Evolutionary conservation across 2,888 invertebrate genomes (phyloP), one percentile per base, ranked within the genome.

Genomic region (Brassicogethes aeneus): DNA sequence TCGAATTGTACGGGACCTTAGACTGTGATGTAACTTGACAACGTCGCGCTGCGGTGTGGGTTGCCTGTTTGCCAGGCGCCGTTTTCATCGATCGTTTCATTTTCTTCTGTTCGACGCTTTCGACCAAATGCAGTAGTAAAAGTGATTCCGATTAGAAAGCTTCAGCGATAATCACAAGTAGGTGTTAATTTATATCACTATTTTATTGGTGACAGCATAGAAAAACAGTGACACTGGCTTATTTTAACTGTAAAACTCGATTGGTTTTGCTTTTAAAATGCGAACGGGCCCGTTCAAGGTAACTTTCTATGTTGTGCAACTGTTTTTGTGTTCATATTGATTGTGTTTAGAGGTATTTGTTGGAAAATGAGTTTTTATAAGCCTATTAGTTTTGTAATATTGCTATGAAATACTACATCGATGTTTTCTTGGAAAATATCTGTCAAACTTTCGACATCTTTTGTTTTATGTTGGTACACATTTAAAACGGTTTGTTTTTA

Each of bases 31-130:
- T 35, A 42, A 16, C 36, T 2, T 37, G 37, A 47, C 43, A 29
- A 40, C 45, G 45, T 42, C 38, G 46, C 38, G 42, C 41, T 51
- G 51, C 49, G 51, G 46, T 44, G 40, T 45, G 37, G 43, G 46
- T 48, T 51, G 52, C 52, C 51, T 52, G 44, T 43, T 44, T 40
- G 15, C 39, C 15, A 39, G 50, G 44, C 48, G 48, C 41, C 42
- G 44, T 33, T 36, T 29, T 38, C 42, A 30, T 34, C 42, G 48
- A 48, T 48, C 48, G 46, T 45, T 47, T 42, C 17, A 16, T n/a
- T 17, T 35, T 41, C 43, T 35, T 42, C 41, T 37, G 34, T 37
- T 47, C 41, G 34, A 37, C n/a, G 14, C 30, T 30, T 36, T 36
- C 36, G 39, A 34, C 40, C 34, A 10, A 23, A 23, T 7, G 41